A percentile compares a stretch with the other conserved stretches of the same genome.
These are phyloP conservation scores for Smutsia gigantea DNA, from an alignment of 2,797 vertebrate species.

Conservation along the genomic window DNA sequence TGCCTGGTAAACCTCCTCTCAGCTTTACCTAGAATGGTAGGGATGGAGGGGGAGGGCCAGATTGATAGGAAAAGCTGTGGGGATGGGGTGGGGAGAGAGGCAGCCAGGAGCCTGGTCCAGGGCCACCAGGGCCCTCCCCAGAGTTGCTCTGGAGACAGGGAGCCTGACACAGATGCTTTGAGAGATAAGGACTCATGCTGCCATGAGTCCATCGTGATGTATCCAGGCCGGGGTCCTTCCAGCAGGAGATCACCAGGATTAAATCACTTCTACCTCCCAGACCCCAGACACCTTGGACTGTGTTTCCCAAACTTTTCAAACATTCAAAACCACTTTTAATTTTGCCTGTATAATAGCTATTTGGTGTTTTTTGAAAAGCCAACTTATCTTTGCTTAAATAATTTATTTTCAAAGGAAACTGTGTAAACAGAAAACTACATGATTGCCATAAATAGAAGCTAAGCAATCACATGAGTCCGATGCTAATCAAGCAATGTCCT, in stretches of 20 bases:
- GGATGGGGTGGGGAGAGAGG: neutral
- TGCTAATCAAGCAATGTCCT: too few species aligned
- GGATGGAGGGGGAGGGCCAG: neutral
- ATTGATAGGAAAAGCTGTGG: neutral
- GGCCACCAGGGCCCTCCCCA: neutral
- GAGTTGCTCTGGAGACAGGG: neutral
- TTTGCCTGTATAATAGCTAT: neutral
- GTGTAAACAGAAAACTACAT: neutral
- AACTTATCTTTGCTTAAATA: neutral
- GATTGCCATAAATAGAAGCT: neutral
- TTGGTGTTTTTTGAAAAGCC: neutral
- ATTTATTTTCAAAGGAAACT: slow-evolving; percentile 47
- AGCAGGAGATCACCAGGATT: neutral
- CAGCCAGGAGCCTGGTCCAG: neutral
- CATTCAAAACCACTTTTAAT: neutral
- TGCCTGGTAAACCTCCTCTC: neutral
- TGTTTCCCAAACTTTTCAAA: neutral
- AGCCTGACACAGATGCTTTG: neutral
- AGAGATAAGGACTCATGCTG: neutral
- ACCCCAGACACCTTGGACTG: neutral
- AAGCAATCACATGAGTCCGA: accelerated
- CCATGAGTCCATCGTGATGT: accelerated
- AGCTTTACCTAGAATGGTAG: neutral
- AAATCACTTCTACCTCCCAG: neutral
- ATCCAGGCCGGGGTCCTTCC: neutral